phyloP scores from a whole-genome alignment of 2,797 vertebrate species.

The Pagetopsis macropterus region DNA sequence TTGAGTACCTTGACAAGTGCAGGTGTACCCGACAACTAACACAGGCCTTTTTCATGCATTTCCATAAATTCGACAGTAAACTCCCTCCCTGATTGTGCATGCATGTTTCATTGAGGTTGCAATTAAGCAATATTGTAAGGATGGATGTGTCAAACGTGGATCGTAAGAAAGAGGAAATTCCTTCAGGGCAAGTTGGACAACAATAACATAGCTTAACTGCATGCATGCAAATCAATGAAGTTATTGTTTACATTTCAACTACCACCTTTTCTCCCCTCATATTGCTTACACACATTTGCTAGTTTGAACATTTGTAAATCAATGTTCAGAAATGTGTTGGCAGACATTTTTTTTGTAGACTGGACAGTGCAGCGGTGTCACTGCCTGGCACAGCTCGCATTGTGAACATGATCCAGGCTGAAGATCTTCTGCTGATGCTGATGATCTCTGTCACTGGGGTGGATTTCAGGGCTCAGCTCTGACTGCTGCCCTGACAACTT shows the following conservation, averaged over 20 bases:
- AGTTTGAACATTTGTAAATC: conserved; percentile 37
- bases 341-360: conserved; percentile 6
- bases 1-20: conserved; percentile 83
- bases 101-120: conserved; percentile 62
- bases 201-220: conserved; percentile 55
- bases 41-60: conserved; percentile 68
- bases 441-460: conserved; percentile 78
- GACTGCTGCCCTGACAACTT: conserved; percentile 66
- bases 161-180: conserved; percentile 29
- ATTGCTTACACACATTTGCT: conserved; percentile 14
- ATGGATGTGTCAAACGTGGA: conserved; percentile 57
- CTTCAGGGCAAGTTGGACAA: conserved; percentile 43
- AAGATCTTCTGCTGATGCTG: conserved; percentile 77
- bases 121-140: conserved; percentile 77
- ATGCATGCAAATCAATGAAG: conserved; percentile 64
- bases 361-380: conserved; percentile 52
- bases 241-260: conserved; percentile 56
- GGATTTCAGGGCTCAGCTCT: conserved; percentile 72
- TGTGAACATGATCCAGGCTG: conserved; percentile 73
- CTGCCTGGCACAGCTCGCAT: conserved; percentile 59
- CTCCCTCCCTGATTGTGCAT: conserved; percentile 67
- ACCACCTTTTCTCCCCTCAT: conserved; percentile 8
- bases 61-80: conserved; percentile 78
- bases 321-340: conserved; percentile 39
- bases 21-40: conserved; percentile 77